phyloP scores from a whole-genome alignment of 2,797 vertebrate species.

The Urophycis tenuis region DNA sequence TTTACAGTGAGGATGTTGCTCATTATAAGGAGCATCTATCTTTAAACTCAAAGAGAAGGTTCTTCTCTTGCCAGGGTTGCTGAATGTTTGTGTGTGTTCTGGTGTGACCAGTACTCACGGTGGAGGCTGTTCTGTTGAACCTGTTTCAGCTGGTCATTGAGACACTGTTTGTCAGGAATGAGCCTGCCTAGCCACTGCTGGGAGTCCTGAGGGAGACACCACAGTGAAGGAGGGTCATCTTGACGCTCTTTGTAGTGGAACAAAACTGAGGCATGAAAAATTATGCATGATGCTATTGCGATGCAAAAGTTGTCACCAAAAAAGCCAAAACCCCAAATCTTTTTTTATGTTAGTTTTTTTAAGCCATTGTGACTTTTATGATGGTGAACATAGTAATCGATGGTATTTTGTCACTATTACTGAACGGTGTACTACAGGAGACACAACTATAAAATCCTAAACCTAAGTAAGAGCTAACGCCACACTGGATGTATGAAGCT shows the following conservation, averaged over 20 bases:
- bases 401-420: too few relatives aligned
- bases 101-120: conserved; percentile 71
- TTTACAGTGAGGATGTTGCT: neutral
- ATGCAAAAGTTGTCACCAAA: too few relatives aligned
- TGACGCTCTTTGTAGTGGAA: neutral
- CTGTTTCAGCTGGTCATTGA: conserved; percentile 93
- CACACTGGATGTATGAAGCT: too few relatives aligned
- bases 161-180: conserved; percentile 93
- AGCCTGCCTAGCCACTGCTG: conserved; percentile 93
- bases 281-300: neutral
- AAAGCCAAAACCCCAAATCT: too few relatives aligned
- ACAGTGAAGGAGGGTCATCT: neutral
- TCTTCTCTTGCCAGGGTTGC: too few relatives aligned
- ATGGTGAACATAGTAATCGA: too few relatives aligned
- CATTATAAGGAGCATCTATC: neutral
- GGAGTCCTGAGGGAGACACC: neutral
- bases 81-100: neutral
- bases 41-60: too few relatives aligned
- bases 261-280: neutral
- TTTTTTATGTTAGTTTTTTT: too few relatives aligned
- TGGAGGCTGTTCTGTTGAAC: conserved; percentile 95
- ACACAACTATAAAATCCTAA: too few relatives aligned
- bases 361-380: too few relatives aligned
- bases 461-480: too few relatives aligned
- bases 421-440: too few relatives aligned